These are phyloP conservation scores for Pheosia tremula DNA, from an alignment of 2,888 invertebrate genomes.

Conservation along the genomic window DNA sequence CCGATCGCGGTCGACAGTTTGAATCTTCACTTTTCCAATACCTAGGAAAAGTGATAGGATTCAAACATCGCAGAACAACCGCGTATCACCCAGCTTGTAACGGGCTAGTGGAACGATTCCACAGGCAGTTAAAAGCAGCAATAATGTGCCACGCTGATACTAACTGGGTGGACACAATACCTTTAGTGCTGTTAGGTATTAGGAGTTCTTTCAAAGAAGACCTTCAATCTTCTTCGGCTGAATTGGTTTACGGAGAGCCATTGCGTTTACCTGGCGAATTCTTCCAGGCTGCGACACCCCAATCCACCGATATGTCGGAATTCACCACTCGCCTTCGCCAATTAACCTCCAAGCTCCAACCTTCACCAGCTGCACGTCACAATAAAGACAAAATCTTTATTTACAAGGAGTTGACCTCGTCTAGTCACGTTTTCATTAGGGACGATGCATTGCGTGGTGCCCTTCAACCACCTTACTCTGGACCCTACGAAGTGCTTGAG, in stretches of 20 bases:
- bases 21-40: constrained; percentile 29
- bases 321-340: background rate
- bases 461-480: too few relatives aligned
- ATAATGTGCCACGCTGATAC: constrained; percentile 3
- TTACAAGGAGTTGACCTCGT: constrained; percentile 9
- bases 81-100: too few relatives aligned
- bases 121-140: background rate
- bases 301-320: background rate
- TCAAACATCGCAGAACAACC: constrained; percentile 31
- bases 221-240: background rate
- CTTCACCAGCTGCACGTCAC: constrained; percentile 12
- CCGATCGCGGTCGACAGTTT: constrained; percentile 10
- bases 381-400: constrained; percentile 11
- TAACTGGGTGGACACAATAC: constrained; percentile 2
- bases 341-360: background rate
- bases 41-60: constrained; percentile 20
- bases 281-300: background rate
- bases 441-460: too few relatives aligned
- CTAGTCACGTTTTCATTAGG: constrained; percentile 15
- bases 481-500: background rate
- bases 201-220: background rate
- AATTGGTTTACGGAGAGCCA: too few relatives aligned
- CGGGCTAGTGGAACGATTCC: background rate
- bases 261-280: constrained; percentile 4
- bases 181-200: background rate